These are phyloP conservation scores for Macrosteles quadrilineatus DNA, from an alignment of 1,140 invertebrate species.

Conservation along the genomic window DNA sequence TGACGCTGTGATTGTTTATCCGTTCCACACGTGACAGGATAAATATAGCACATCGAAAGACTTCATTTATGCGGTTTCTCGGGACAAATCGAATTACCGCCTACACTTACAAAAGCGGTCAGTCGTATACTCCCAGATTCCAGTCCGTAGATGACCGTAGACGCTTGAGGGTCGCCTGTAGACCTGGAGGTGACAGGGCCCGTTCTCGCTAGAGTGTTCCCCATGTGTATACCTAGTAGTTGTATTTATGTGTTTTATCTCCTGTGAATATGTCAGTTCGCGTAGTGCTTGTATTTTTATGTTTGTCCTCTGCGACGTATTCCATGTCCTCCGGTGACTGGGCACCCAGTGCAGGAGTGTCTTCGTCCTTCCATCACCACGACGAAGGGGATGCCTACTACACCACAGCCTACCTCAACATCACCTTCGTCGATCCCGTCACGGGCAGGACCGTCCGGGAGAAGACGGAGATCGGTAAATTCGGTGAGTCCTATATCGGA, in stretches of 20 bases:
- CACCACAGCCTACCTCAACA: constrained; percentile 48
- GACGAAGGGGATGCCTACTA: constrained; percentile 44
- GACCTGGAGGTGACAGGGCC: constrained; percentile 21
- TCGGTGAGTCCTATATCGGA: constrained; percentile 64
- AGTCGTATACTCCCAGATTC: neutral
- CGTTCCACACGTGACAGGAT: constrained; percentile 22
- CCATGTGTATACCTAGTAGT: too few relatives aligned
- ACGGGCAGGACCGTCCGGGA: constrained; percentile 43
- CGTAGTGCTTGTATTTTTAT: constrained; percentile 1
- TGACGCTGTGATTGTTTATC: constrained; percentile 19
- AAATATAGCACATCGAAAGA: constrained; percentile 18
- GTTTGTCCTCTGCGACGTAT: neutral
- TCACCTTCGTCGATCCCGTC: constrained; percentile 46
- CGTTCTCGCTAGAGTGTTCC: too few relatives aligned
- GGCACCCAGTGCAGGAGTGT: constrained; percentile 7
- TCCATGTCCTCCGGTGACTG: constrained; percentile 18
- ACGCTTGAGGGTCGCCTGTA: constrained; percentile 7
- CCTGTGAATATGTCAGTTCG: neutral
- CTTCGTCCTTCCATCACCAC: constrained; percentile 4
- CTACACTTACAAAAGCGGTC: neutral
- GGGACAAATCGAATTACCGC: constrained; percentile 3
- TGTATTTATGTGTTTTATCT: neutral
- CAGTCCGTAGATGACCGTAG: constrained; percentile 10
- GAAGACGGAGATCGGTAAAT: constrained; percentile 64
- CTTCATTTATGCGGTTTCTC: constrained; percentile 8